Evolutionary conservation across 2,888 invertebrate genomes (phyloP).

Genomic region (Chydorus sphaericus): DNA sequence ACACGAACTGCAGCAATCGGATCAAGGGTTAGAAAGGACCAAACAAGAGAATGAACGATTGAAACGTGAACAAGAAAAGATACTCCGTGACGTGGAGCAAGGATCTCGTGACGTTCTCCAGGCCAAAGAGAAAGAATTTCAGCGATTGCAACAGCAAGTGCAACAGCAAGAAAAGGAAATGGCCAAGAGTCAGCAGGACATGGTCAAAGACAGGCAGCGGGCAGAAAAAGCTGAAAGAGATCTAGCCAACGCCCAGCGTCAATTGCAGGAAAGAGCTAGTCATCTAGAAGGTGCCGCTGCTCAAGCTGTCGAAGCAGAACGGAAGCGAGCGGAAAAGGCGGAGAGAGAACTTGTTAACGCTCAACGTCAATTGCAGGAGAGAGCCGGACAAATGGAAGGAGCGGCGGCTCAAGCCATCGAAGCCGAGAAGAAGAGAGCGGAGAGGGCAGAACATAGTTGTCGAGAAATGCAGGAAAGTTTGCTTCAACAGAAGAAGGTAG

Average conservation of each 20-base stretch:
- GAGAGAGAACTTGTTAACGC: conserved; percentile 51
- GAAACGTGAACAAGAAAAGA: conserved; percentile 35
- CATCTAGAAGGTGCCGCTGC: conserved; percentile 29
- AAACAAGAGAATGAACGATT: conserved; percentile 61
- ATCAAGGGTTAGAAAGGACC: conserved; percentile 64
- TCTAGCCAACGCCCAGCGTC: conserved; percentile 45
- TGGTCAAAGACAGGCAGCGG: conserved; percentile 32
- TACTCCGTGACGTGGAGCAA: conserved; percentile 52
- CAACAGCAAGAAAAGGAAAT: conserved; percentile 21
- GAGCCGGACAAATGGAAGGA: conserved; percentile 38
- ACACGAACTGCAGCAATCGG: conserved; percentile 69
- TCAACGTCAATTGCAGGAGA: conserved; percentile 59
- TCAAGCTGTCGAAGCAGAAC: conserved; percentile 34
- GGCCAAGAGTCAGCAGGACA: conserved; percentile 30
- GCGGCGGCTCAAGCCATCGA: conserved; percentile 33
- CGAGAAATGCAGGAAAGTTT: conserved; percentile 39
- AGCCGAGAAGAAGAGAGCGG: conserved; percentile 49
- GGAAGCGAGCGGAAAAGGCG: conserved; percentile 20
- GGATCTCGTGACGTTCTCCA: conserved; percentile 55
- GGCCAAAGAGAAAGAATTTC: conserved; percentile 51
- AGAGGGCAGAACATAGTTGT: conserved; percentile 61
- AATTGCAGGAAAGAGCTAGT: conserved; percentile 58
- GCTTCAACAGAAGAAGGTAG: conserved; percentile 17
- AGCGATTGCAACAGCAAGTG: conserved; percentile 51
- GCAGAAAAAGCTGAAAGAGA: conserved; percentile 40